phyloP scores from a whole-genome alignment of 2,113 vertebrate species.

The Cichladusa arquata region DNA sequence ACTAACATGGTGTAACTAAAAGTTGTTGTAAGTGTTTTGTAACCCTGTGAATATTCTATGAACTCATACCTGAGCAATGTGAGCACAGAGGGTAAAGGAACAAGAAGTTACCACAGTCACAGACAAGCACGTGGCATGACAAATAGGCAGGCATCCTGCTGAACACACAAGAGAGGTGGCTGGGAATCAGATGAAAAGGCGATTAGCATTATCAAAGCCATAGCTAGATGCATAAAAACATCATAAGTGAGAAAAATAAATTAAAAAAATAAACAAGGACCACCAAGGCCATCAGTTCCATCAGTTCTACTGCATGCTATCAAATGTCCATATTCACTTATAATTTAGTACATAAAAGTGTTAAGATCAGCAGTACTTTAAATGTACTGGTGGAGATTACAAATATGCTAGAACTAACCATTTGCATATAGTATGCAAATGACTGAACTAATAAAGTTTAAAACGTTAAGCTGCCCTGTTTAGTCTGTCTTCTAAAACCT shows the following conservation, averaged over 20 bases:
- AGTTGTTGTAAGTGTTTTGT: not conserved
- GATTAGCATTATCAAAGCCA: not conserved
- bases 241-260: not conserved
- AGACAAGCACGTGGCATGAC: not conserved
- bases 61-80: not conserved
- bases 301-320: fast-evolving
- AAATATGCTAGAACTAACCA: not conserved
- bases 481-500: not conserved
- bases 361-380: not conserved
- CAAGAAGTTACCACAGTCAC: not conserved
- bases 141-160: not conserved
- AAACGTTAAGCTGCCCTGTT: not conserved
- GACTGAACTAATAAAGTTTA: not conserved
- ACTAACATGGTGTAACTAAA: not conserved
- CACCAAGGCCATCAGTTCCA: no score
- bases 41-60: not conserved
- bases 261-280: not conserved
- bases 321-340: not conserved
- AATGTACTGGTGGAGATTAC: not conserved
- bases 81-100: not conserved
- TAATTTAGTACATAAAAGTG: not conserved
- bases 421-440: not conserved
- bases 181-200: not conserved
- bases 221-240: not conserved
- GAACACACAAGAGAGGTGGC: not conserved